phyloP scores from a whole-genome alignment of 2,888 invertebrate genomes.

The Pammene fasciana region DNA sequence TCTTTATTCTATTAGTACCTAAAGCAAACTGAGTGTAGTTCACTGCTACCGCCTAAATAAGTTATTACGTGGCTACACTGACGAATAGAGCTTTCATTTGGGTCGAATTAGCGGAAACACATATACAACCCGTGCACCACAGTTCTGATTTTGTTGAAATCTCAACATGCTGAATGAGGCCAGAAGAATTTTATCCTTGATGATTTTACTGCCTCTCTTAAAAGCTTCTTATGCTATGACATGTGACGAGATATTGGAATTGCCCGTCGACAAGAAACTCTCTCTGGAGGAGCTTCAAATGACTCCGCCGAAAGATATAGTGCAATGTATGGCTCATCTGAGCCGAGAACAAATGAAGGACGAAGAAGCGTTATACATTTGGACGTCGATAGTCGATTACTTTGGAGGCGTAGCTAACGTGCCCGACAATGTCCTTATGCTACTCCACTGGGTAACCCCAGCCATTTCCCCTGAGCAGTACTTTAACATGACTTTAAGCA shows the following conservation, averaged over 20 bases:
- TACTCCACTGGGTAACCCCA: constrained; percentile 74
- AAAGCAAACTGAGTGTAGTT: constrained; percentile 12
- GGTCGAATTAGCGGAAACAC: constrained; percentile 13
- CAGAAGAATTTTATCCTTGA: neutral
- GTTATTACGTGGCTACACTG: constrained; percentile 20
- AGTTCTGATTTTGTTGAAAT: neutral
- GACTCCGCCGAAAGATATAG: constrained; percentile 60
- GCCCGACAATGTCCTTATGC: constrained; percentile 69
- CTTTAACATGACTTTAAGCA: constrained; percentile 76
- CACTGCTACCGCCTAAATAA: constrained; percentile 25
- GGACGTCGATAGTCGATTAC: constrained; percentile 62
- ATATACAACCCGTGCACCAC: neutral
- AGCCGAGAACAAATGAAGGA: constrained; percentile 59
- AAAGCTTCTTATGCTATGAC: constrained; percentile 48
- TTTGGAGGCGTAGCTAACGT: constrained; percentile 66
- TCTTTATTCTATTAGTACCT: neutral
- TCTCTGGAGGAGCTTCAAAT: constrained; percentile 55
- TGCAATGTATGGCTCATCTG: constrained; percentile 66
- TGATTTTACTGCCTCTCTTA: neutral
- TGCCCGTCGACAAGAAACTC: constrained; percentile 53
- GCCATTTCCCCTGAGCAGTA: constrained; percentile 78
- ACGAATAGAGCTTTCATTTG: constrained; percentile 19
- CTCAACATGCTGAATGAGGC: neutral
- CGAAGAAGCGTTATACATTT: constrained; percentile 65
- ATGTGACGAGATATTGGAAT: constrained; percentile 61